Base-by-base conservation (phyloP, 2,888 invertebrate species). In the Charanyca ferruginea region DNA sequence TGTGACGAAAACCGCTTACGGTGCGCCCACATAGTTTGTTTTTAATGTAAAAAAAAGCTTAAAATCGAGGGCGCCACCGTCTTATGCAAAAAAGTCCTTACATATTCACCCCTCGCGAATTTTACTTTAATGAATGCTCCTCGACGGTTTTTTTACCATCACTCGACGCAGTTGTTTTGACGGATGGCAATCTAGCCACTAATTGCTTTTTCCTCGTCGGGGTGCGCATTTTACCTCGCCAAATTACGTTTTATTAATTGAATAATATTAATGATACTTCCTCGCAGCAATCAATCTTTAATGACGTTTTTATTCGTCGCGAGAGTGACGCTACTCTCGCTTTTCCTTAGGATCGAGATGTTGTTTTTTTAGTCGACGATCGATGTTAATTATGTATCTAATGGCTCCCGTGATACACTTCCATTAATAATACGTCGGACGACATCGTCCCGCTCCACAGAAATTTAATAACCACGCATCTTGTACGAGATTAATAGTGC, bases 161-260 rank as follows among this genome's bases (percentile, higher is more conserved):
- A 90, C 90, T 92, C 91, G 87, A 89, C 94, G 91, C 94, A 94
- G 94, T 95, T 95, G 95, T 95, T 95, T 95, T 95, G 95, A 95
- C 95, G 95, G 94, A 91, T 91, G 89, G 95, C 95, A 94, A 95
- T 95, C 95, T 94, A 95, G 94, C 95, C 95, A 94, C 95, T 95
- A 95, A 95, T 95, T 95, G 95, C 95, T 94, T 95, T 95, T 95
- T 93, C 94, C 94, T 93, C 91, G 87, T 90, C 90, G 91, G 94
- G 94, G 94, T 93, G 93, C 88, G 90, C 89, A 89, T 89, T 91
- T 90, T 90, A 90, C 92, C 88, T 92, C 88, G 93, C 91, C 85
- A 94, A 94, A 95, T 95, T 94, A 94, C 93, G 90, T 94, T 95
- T 94, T 94, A 95, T 95, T 95, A 95, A 95, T 95, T 95, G 94